A percentile compares a stretch with the other conserved stretches of the same genome.
Evolutionary conservation across 92 coral and sea anemone species (phyloP).

Genomic region (Siderastrea siderea): DNA sequence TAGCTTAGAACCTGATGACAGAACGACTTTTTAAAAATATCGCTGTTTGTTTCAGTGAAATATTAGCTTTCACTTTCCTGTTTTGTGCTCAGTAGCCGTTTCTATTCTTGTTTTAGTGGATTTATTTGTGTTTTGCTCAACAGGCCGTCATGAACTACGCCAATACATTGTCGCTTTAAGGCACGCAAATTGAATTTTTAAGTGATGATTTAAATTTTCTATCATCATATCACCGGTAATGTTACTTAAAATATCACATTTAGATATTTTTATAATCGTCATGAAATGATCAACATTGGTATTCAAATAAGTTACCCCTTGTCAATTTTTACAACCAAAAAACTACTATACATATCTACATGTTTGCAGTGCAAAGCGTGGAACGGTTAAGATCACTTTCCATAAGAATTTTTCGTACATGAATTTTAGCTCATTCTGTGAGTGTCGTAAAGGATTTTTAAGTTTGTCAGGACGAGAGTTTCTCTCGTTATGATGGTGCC

Average conservation of each 20-base stretch:
- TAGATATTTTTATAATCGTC: not conserved
- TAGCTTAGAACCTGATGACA: not conserved
- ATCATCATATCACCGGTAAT: not conserved
- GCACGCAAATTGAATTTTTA: slow-evolving; percentile 8
- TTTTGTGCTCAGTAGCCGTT: not conserved
- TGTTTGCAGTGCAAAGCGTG: too few species aligned
- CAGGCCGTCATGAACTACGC: not conserved
- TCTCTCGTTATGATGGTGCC: too few species aligned
- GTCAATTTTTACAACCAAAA: too few species aligned
- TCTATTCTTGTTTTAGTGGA: not conserved
- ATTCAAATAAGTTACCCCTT: not conserved
- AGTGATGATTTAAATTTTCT: slow-evolving; percentile 14
- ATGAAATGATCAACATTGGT: not conserved
- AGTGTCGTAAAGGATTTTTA: too few species aligned
- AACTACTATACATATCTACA: too few species aligned
- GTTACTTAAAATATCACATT: not conserved
- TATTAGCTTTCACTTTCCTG: not conserved
- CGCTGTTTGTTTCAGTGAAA: not conserved
- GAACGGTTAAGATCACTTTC: too few species aligned
- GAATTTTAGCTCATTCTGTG: too few species aligned
- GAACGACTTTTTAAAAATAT: not conserved
- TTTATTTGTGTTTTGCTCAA: slow-evolving; percentile 1
- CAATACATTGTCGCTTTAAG: not conserved
- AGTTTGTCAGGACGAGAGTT: too few species aligned
- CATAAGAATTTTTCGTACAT: too few species aligned